A percentile compares a stretch with the other conserved stretches of the same genome.
phyloP scores from a whole-genome alignment of 2,888 invertebrate species.

The Odontocolon sp. region DNA sequence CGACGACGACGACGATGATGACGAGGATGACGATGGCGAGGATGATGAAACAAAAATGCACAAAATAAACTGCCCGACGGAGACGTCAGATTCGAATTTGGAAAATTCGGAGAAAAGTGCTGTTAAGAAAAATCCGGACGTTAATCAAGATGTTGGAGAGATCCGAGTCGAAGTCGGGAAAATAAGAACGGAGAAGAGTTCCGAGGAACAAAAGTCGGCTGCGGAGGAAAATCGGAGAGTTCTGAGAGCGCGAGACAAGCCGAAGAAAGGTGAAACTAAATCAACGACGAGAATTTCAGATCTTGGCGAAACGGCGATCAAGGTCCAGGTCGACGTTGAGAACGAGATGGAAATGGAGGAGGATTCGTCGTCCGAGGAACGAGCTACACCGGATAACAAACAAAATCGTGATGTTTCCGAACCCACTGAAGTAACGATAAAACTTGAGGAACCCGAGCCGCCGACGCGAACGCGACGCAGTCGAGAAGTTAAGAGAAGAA shows the following conservation, averaged over 20 bases:
- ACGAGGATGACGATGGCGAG: not conserved
- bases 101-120: slow-evolving; percentile 9
- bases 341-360: slow-evolving; percentile 29
- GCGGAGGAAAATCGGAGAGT: slow-evolving; percentile 73
- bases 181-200: slow-evolving; percentile 26
- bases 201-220: slow-evolving; percentile 64
- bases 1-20: not conserved
- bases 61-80: slow-evolving; percentile 5
- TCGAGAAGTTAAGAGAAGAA: slow-evolving; percentile 73
- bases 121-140: slow-evolving; percentile 24
- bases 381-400: slow-evolving; percentile 33
- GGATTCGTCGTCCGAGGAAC: slow-evolving; percentile 49
- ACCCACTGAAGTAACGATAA: slow-evolving; percentile 79
- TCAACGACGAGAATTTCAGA: slow-evolving; percentile 55
- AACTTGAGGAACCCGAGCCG: slow-evolving; percentile 64
- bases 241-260: slow-evolving; percentile 71
- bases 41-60: not conserved
- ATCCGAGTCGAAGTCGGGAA: slow-evolving; percentile 25
- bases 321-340: slow-evolving; percentile 56
- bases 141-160: slow-evolving; percentile 23
- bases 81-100: not conserved
- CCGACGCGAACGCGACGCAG: slow-evolving; percentile 72
- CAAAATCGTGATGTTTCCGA: too few relatives aligned
- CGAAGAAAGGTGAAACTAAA: slow-evolving; percentile 67
- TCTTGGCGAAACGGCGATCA: slow-evolving; percentile 47